phyloP scores from a whole-genome alignment of 2,113 vertebrate species.

The Neodon shergylaensis region DNA sequence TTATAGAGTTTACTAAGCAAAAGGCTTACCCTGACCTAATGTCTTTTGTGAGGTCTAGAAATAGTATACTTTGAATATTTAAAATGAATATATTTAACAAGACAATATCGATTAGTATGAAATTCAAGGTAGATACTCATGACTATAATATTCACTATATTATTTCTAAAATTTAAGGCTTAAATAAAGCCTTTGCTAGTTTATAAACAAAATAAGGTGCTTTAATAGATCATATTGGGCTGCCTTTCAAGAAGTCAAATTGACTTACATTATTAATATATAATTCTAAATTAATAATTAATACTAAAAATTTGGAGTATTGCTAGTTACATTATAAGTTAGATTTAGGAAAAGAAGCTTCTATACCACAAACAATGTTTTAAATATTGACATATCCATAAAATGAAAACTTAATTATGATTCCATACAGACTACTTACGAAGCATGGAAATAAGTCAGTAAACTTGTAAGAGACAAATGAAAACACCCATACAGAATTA shows the following conservation, averaged over 20 bases:
- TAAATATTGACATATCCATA: conserved; percentile 14
- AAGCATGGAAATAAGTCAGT: background rate
- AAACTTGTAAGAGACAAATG: background rate
- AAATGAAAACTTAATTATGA: conserved; percentile 39
- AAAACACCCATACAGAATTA: background rate
- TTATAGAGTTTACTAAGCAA: background rate
- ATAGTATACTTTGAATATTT: background rate
- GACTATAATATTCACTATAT: background rate
- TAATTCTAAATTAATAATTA: conserved; percentile 64
- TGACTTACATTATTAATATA: conserved; percentile 35
- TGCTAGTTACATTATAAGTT: conserved; percentile 21
- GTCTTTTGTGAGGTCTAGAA: background rate
- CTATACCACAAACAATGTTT: conserved; percentile 41
- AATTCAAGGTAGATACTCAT: background rate
- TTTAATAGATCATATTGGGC: background rate
- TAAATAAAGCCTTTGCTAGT: conserved; percentile 6
- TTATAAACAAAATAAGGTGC: background rate
- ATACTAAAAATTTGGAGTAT: conserved; percentile 13
- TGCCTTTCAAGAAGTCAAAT: conserved; percentile 33
- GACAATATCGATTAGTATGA: background rate
- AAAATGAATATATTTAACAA: background rate
- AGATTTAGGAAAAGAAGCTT: background rate
- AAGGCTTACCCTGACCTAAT: background rate
- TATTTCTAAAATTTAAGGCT: background rate
- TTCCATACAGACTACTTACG: background rate